Evolutionary conservation across 92 coral and sea anemone genomes (phyloP).

Genomic region (Desmophyllum pertusum): DNA sequence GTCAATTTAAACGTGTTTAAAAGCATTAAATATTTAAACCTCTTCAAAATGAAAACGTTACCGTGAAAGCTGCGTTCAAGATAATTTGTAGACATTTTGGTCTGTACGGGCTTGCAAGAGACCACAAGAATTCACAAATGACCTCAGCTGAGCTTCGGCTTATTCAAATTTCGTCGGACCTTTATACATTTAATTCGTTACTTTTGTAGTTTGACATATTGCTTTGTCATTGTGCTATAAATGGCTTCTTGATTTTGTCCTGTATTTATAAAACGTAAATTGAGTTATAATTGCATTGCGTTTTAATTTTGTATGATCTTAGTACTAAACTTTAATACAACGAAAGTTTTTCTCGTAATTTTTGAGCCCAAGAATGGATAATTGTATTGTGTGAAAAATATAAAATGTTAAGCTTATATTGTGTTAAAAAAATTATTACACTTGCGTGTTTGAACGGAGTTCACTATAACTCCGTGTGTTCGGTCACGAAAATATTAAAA

Average conservation of each 20-base stretch:
- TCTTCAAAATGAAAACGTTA: slow-evolving; percentile 20
- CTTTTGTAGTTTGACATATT: neutral
- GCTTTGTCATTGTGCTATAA: neutral
- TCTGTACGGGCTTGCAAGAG: neutral
- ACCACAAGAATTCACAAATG: slow-evolving; percentile 34
- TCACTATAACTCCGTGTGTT: neutral
- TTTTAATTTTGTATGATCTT: neutral
- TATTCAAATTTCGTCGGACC: neutral
- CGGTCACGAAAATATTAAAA: neutral
- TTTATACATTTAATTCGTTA: neutral
- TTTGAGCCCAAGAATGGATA: neutral
- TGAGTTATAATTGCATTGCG: neutral
- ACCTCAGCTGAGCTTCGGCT: no score
- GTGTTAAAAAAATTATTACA: neutral
- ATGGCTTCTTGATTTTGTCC: neutral
- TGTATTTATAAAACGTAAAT: neutral
- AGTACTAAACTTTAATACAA: neutral
- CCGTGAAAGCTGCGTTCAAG: neutral
- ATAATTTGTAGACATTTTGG: neutral
- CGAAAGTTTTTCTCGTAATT: neutral
- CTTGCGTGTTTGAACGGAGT: neutral
- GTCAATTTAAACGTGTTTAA: slow-evolving; percentile 19
- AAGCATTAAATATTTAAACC: slow-evolving; percentile 44
- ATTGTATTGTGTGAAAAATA: neutral
- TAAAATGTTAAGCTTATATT: neutral